Evolutionary conservation across 2,797 vertebrate species (phyloP), one percentile per base, ranked within the genome.

Genomic region (Bufotes viridis): DNA sequence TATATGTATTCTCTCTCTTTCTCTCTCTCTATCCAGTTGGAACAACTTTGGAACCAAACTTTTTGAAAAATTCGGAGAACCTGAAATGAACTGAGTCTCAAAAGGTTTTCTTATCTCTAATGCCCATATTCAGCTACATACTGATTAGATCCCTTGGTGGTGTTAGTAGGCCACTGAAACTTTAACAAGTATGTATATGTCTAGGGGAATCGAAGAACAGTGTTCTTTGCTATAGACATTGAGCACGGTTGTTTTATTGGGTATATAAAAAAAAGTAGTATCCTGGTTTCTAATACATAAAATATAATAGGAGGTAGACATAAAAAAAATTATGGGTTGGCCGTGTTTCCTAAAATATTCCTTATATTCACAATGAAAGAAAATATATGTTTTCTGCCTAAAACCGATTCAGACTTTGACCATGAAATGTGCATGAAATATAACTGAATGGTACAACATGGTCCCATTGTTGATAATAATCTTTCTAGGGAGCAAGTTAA

Each of bases 401-500:
- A 60, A 61, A 20, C 12, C 12, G 18, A 42, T 81, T 42, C 18
- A 42, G 29, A 81, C 57, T 60, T 81, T 42, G 57, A 81, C 57
- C 58, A 61, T 81, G 78, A 81, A 81, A 63, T 22, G 57, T 22
- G 22, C 9, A 22, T n/a, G 58, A 42, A 81, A 81, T 81, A 42
- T 42, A 22, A 42, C 13, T 15, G 58, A 51, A 12, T 24, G n/a
- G 58, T 51, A 63, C 72, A 6, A 11, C 70, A 63, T 24, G 34
- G 72, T 85, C 26, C 7, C 57, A 11, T 24, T 4, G 70, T 12
- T n/a, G 83, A 85, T 85, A 85, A 85, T 74, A 76, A 85, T 85
- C 83, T 85, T 76, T 49, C 26, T 58, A 26, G 70, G 69, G 69
- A 84, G 82, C 57, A 49, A 85, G 83, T 76, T 76, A 85, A 76